A percentile compares a stretch with the other conserved stretches of the same genome.
Conservation (phyloP, 2,888 invertebrate genomes). For the Ischnus inquisitorius region DNA sequence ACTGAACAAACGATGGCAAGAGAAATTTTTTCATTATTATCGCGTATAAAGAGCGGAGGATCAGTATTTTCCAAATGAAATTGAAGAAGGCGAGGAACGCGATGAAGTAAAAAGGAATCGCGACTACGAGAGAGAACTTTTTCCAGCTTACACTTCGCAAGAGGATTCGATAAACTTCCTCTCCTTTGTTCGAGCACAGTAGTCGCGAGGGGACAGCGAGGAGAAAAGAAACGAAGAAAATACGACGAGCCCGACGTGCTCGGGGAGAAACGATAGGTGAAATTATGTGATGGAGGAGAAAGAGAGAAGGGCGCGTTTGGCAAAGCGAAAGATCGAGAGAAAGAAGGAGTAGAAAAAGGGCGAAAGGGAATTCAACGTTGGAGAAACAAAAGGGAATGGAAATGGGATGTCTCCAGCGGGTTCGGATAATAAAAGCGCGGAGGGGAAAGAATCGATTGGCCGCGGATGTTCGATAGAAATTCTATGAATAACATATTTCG, state of each 20-base stretch:
- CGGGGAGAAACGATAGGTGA: slow-evolving; percentile 37
- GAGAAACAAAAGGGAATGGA: neutral
- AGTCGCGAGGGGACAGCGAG: slow-evolving; percentile 15
- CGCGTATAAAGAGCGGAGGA: neutral
- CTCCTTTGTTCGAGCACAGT: slow-evolving; percentile 53
- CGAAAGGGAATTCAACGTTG: neutral
- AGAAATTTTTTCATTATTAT: neutral
- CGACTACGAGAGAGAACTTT: neutral
- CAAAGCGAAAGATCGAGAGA: slow-evolving; percentile 18
- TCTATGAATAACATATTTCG: neutral
- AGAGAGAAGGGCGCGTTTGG: slow-evolving; percentile 17
- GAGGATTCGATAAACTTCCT: slow-evolving; percentile 50
- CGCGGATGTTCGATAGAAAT: neutral
- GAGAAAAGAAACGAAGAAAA: slow-evolving; percentile 49
- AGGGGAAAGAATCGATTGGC: neutral
- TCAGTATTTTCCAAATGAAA: neutral
- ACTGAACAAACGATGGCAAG: neutral
- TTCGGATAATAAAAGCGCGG: neutral
- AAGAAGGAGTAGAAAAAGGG: slow-evolving; percentile 6
- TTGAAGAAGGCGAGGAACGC: slow-evolving; percentile 10
- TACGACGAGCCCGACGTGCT: slow-evolving; percentile 32
- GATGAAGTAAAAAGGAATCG: slow-evolving; percentile 37
- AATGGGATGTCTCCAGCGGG: neutral
- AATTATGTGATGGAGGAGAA: slow-evolving; percentile 35
- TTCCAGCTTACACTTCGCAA: slow-evolving; percentile 27